phyloP scores from a whole-genome alignment of 2,797 vertebrate species.

The Trachurus trachurus region DNA sequence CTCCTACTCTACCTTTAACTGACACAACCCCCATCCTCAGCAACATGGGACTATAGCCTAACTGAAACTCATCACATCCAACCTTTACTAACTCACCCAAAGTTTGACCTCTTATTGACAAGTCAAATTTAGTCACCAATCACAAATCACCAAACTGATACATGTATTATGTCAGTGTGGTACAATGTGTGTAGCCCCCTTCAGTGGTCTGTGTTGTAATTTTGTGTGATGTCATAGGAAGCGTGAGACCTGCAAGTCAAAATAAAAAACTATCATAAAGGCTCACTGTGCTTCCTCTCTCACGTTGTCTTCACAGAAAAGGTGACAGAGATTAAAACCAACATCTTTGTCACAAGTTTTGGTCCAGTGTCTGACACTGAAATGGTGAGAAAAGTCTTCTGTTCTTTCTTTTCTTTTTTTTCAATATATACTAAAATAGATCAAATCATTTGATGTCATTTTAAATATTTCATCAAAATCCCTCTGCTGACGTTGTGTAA shows the following conservation, averaged over 20 bases:
- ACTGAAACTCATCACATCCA: background rate
- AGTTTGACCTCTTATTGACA: background rate
- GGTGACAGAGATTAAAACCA: slow-evolving; percentile 98
- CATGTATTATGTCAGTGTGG: background rate
- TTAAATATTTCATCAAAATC: background rate
- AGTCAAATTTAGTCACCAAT: background rate
- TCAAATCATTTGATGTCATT: background rate
- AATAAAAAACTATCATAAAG: background rate
- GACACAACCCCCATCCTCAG: background rate
- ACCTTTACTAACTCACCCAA: background rate
- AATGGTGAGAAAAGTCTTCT: slow-evolving; percentile 88
- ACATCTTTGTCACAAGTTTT: slow-evolving; percentile 99
- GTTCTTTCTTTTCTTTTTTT: background rate
- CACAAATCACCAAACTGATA: background rate
- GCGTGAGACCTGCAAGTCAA: background rate
- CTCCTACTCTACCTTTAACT: background rate
- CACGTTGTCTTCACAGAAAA: slow-evolving; percentile 87
- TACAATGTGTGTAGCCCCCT: background rate
- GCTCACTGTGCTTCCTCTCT: slow-evolving; percentile 18
- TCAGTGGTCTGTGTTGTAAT: background rate
- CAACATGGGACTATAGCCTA: too few relatives aligned
- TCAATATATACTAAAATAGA: background rate
- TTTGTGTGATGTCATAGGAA: background rate
- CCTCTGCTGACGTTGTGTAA: background rate
- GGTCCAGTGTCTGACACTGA: slow-evolving; percentile 98